phyloP scores from a whole-genome alignment of 35 echinoderm and acorn worm species.

The Lytechinus variegatus region DNA sequence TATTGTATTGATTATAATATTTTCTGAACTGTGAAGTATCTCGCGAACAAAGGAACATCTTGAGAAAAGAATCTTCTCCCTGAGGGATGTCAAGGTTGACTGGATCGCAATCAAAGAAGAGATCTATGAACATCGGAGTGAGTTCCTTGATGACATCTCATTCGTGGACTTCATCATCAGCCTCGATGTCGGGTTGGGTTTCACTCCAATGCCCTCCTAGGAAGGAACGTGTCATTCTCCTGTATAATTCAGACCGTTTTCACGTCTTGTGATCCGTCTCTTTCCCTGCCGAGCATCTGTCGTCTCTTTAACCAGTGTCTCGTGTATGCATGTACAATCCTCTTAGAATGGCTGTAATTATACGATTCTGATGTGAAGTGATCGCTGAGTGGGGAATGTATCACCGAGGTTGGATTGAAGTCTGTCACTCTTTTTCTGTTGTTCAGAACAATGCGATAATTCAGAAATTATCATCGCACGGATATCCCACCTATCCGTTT shows the following conservation, averaged over 20 bases:
- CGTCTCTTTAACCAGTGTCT: not conserved
- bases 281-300: not conserved
- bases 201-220: not conserved
- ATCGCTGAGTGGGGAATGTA: not conserved
- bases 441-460: too few relatives aligned
- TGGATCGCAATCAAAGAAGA: not conserved
- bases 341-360: not conserved
- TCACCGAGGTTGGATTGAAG: not conserved
- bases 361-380: not conserved
- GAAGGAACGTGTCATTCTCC: not conserved
- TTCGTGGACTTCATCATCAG: not conserved
- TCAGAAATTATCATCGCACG: too few relatives aligned
- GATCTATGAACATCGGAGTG: not conserved
- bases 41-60: not conserved
- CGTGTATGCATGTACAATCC: not conserved
- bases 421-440: too few relatives aligned
- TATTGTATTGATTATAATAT: too few relatives aligned
- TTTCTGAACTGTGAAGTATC: too few relatives aligned
- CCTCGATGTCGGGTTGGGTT: not conserved
- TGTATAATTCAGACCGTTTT: conserved; percentile 4
- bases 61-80: not conserved
- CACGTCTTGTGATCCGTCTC: not conserved
- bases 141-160: not conserved
- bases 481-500: too few relatives aligned
- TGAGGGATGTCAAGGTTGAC: not conserved